Percentiles rank a stretch among this genome's conserved stretches.
phyloP scores from a whole-genome alignment of 2,113 vertebrate genomes.

The Psittacus erithacus region DNA sequence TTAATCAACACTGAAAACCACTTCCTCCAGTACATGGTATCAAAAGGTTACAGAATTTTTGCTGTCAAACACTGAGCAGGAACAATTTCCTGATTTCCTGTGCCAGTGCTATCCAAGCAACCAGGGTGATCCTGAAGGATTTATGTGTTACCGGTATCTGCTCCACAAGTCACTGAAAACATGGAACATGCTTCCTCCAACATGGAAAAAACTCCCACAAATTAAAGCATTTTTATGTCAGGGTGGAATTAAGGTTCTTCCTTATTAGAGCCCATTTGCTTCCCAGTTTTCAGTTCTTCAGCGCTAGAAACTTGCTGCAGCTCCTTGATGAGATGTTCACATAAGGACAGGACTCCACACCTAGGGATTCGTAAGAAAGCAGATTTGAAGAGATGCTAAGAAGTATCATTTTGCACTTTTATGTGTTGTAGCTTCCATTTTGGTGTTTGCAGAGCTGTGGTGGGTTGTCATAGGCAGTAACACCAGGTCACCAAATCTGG shows the following conservation, averaged over 20 bases:
- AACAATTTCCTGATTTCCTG: conserved; percentile 15
- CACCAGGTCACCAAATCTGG: neutral
- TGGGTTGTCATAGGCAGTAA: neutral
- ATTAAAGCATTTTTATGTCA: neutral
- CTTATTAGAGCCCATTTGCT: neutral
- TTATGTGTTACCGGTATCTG: rapidly evolving
- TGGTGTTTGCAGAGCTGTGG: neutral
- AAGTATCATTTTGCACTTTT: neutral
- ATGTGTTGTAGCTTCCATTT: neutral
- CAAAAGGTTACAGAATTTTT: neutral
- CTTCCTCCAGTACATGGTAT: neutral
- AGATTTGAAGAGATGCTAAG: neutral
- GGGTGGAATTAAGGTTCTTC: neutral
- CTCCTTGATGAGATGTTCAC: rapidly evolving
- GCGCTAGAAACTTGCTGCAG: neutral
- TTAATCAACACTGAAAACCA: neutral
- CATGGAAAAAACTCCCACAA: neutral
- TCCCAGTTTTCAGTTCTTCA: neutral
- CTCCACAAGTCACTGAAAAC: rapidly evolving
- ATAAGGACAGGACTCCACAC: neutral
- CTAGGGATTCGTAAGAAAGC: neutral
- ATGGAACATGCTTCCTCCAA: neutral
- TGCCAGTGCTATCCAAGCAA: neutral
- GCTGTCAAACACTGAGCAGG: neutral
- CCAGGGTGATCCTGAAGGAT: rapidly evolving